phyloP scores from a whole-genome alignment of 2,888 invertebrate genomes.

The Ochlodes sylvanus region DNA sequence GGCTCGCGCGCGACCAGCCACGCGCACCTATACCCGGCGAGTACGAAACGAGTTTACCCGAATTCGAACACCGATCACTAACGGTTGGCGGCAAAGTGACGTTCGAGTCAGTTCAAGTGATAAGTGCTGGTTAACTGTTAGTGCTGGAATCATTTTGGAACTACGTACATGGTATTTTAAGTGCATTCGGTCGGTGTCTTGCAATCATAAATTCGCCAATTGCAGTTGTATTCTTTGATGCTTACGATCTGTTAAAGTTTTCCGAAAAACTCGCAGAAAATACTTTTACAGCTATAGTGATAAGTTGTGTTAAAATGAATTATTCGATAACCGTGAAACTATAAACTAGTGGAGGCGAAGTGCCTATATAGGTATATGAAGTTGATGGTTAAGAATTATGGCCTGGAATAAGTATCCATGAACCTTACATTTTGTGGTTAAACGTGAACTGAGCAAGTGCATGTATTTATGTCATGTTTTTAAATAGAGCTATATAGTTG shows the following conservation, averaged over 20 bases:
- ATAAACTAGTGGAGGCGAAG: too few species aligned
- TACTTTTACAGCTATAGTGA: too few species aligned
- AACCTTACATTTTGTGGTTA: constrained; percentile 21
- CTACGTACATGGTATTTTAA: neutral
- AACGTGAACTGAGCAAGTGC: constrained; percentile 16
- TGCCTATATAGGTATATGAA: neutral
- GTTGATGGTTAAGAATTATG: neutral
- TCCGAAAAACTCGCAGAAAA: neutral
- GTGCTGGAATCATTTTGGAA: constrained; percentile 5
- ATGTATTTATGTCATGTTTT: constrained; percentile 16
- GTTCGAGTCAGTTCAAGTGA: constrained; percentile 55
- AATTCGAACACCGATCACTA: constrained; percentile 53
- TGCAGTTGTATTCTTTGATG: constrained; percentile 45
- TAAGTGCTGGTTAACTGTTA: constrained; percentile 49
- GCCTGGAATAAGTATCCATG: constrained; percentile 14
- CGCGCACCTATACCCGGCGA: constrained; percentile 67
- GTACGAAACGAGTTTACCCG: constrained; percentile 54
- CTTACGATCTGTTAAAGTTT: neutral
- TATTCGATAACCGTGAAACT: too few species aligned
- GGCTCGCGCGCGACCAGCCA: constrained; percentile 70
- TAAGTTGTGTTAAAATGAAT: too few species aligned
- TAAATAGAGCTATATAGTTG: constrained; percentile 16
- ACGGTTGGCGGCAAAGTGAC: constrained; percentile 59
- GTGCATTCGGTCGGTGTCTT: constrained; percentile 36
- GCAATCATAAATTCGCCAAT: constrained; percentile 45